Evolutionary conservation across 2,888 invertebrate species (phyloP), one percentile per base, ranked within the genome.

Genomic region (Acleris laterana): DNA sequence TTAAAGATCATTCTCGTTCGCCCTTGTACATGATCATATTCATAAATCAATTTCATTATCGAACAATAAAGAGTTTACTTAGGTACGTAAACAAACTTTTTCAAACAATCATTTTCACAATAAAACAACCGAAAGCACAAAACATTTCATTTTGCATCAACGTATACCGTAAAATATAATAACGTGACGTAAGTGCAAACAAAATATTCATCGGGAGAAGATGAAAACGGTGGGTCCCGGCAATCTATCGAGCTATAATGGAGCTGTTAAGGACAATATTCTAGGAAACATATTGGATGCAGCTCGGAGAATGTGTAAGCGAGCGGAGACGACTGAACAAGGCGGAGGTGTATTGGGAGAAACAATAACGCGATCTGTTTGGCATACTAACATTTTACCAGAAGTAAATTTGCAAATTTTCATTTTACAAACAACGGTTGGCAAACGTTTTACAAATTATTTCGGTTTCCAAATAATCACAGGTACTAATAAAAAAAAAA

Each of bases 251-350:
- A 83, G 79, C 84, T 86, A 90, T 91, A 91, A 92, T 91, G 89
- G 90, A 89, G 88, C 90, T 88, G 92, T 92, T 92, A 91, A 90
- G 91, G 91, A 92, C 92, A 91, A 90, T 91, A 91, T 89, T 88
- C 88, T 83, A 79, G 86, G 87, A 86, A 90, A 91, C 91, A 90
- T 92, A 91, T 91, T 92, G 92, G 89, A 91, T 91, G 92, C 92
- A 91, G 90, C 86, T 81, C 84, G 87, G 81, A 85, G 88, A 88
- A 87, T 90, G 90, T 90, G 91, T 90, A 92, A 92, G 91, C 89
- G 91, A 89, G 89, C 87, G 80, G 77, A 79, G 85, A 76, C 78
- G 79, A 78, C 78, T 75, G 67, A n/a, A 38, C 53, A 68, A 53
- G 80, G 16, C 60, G 13, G 76, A 6, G 78, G 55, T 63, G 68